phyloP scores from a whole-genome alignment of 2,797 vertebrate genomes.

The Fringilla coelebs region DNA sequence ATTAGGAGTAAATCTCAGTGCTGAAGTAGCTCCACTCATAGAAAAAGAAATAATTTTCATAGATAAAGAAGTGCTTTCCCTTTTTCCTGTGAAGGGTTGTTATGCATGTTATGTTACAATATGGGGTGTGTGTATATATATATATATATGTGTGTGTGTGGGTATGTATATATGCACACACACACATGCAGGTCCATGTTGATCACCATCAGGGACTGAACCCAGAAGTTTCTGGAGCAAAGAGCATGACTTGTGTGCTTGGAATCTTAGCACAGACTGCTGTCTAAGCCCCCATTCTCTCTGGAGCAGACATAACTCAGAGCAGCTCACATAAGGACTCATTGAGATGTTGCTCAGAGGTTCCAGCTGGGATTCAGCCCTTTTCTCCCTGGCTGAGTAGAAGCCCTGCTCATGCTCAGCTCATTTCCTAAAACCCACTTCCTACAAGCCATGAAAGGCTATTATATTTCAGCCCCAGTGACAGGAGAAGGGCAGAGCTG shows the following conservation, averaged over 20 bases:
- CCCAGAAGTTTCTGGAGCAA: neutral
- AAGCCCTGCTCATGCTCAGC: neutral
- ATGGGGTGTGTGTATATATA: fast-evolving
- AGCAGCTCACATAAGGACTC: neutral
- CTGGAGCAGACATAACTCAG: neutral
- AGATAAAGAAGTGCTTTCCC: neutral
- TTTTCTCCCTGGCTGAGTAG: neutral
- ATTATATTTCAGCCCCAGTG: neutral
- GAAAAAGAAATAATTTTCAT: neutral
- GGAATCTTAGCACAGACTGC: neutral
- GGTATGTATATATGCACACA: neutral
- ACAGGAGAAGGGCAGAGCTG: neutral
- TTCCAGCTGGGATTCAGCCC: neutral
- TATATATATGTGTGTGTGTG: fast-evolving
- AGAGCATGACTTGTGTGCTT: neutral
- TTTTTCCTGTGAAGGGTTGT: neutral
- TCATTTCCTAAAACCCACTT: conserved; percentile 12
- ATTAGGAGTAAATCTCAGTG: neutral
- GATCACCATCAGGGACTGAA: neutral
- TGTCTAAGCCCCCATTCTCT: neutral
- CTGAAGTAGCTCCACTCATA: neutral
- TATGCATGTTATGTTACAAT: neutral
- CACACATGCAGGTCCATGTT: neutral
- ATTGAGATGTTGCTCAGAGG: neutral
- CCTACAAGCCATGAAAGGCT: neutral